A percentile compares a stretch with the other conserved stretches of the same genome.
Evolutionary conservation across 2,797 vertebrate genomes (phyloP).

Genomic region (Crenuchus spilurus): DNA sequence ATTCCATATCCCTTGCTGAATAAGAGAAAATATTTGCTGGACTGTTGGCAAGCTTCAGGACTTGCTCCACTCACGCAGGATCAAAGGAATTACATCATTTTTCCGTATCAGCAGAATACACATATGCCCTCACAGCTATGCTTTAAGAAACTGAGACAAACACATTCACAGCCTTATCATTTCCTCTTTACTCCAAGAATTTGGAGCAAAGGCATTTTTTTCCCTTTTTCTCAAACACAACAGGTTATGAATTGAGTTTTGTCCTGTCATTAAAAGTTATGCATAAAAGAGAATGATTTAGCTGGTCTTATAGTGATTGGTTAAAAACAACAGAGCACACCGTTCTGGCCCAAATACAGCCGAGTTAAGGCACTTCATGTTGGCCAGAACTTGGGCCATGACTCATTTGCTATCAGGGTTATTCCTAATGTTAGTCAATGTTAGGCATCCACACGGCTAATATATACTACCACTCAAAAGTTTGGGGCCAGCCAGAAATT

Average conservation of each 20-base stretch:
- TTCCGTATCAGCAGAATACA: conserved; percentile 37
- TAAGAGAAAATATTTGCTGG: conserved; percentile 46
- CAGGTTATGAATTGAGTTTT: not conserved
- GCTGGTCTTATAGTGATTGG: too few relatives aligned
- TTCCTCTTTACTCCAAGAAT: not conserved
- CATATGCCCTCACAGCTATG: conserved; percentile 29
- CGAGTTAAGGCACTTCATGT: too few relatives aligned
- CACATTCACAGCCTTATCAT: conserved; percentile 14
- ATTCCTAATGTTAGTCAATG: too few relatives aligned
- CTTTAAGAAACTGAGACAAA: conserved; percentile 30
- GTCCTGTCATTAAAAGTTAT: not conserved
- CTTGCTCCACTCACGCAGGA: conserved; percentile 23
- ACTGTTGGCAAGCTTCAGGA: conserved; percentile 14
- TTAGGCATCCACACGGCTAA: too few relatives aligned
- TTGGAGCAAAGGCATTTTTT: conserved; percentile 1
- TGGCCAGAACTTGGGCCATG: too few relatives aligned
- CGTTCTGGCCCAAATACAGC: too few relatives aligned
- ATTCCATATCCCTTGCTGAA: conserved; percentile 34
- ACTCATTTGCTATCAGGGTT: too few relatives aligned
- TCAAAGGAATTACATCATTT: conserved; percentile 37
- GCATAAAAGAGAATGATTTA: too few relatives aligned
- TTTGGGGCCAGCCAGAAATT: too few relatives aligned
- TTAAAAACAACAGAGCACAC: too few relatives aligned
- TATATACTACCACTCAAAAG: too few relatives aligned
- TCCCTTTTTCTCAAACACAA: not conserved